phyloP scores from a whole-genome alignment of 2,113 vertebrate species.

The Psittacula cyanocephala region DNA sequence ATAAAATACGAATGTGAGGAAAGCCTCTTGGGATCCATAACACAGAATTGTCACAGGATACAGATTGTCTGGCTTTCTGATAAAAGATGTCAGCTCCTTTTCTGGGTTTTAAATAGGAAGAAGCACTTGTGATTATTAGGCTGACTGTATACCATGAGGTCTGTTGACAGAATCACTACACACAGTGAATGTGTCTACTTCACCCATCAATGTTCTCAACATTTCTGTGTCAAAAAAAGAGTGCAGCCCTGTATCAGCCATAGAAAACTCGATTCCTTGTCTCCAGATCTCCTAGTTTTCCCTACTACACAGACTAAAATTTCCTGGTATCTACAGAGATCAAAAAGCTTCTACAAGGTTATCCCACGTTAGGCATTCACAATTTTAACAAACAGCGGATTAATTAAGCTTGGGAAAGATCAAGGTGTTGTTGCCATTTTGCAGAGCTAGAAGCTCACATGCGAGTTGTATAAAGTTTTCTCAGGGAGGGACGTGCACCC shows the following conservation, averaged over 20 bases:
- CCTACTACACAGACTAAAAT: background rate
- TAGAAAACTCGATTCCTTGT: background rate
- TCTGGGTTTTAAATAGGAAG: conserved; percentile 77
- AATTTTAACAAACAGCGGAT: conserved; percentile 17
- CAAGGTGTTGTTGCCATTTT: background rate
- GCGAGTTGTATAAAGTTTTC: background rate
- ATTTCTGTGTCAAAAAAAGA: conserved; percentile 51
- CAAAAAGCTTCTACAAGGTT: conserved; percentile 29
- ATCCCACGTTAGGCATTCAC: background rate
- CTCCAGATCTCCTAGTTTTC: background rate
- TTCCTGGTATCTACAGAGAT: background rate
- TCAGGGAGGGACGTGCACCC: background rate
- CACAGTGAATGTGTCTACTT: conserved; percentile 36
- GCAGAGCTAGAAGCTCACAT: background rate
- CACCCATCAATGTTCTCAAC: conserved; percentile 34
- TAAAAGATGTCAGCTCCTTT: conserved; percentile 83
- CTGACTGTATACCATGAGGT: conserved; percentile 56
- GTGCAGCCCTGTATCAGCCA: background rate
- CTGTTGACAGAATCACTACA: conserved; percentile 70
- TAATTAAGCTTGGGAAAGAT: conserved; percentile 54
- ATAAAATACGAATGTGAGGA: conserved; percentile 79
- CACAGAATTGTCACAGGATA: conserved; percentile 79
- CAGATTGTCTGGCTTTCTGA: conserved; percentile 85
- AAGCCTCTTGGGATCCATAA: conserved; percentile 85
- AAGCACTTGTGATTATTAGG: conserved; percentile 83